A percentile compares a stretch with the other conserved stretches of the same genome.
phyloP scores from a whole-genome alignment of 2,797 vertebrate genomes.

The Pseudomugil tenellus region DNA sequence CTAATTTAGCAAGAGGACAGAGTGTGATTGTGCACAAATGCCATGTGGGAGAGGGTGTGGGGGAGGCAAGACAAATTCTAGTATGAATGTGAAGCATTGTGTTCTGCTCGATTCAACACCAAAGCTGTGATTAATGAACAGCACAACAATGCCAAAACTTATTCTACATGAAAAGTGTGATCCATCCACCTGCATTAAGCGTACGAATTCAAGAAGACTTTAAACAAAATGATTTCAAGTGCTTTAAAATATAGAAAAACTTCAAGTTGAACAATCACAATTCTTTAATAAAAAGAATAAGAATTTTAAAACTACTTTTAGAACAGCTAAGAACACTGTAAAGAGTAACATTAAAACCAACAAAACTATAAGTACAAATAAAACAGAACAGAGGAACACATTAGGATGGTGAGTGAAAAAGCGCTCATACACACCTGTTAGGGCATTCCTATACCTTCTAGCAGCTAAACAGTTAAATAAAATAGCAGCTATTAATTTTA shows the following conservation, averaged over 20 bases:
- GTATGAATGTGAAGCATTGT: slow-evolving; percentile 69
- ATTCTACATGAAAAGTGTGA: slow-evolving; percentile 65
- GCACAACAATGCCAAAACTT: slow-evolving; percentile 62
- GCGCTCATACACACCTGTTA: too few relatives aligned
- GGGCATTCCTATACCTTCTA: too few relatives aligned
- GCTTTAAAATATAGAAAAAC: slow-evolving; percentile 6
- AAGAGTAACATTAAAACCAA: too few relatives aligned
- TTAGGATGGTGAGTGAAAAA: too few relatives aligned
- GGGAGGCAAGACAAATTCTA: slow-evolving; percentile 60
- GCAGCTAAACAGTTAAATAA: too few relatives aligned
- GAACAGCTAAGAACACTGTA: too few relatives aligned
- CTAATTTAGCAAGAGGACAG: slow-evolving; percentile 66
- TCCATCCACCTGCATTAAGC: slow-evolving; percentile 59
- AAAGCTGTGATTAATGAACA: slow-evolving; percentile 74
- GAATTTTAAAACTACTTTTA: too few relatives aligned
- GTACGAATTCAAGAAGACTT: slow-evolving; percentile 31
- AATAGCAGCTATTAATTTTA: background rate
- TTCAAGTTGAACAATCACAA: slow-evolving; percentile 2
- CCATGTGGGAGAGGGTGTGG: slow-evolving; percentile 64
- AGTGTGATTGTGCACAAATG: slow-evolving; percentile 55
- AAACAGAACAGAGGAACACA: too few relatives aligned
- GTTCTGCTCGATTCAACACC: slow-evolving; percentile 67
- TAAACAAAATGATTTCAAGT: slow-evolving; percentile 18
- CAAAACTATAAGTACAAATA: too few relatives aligned
- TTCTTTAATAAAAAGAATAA: background rate